phyloP scores from a whole-genome alignment of 2,113 vertebrate species.

The Mormoops blainvillei region DNA sequence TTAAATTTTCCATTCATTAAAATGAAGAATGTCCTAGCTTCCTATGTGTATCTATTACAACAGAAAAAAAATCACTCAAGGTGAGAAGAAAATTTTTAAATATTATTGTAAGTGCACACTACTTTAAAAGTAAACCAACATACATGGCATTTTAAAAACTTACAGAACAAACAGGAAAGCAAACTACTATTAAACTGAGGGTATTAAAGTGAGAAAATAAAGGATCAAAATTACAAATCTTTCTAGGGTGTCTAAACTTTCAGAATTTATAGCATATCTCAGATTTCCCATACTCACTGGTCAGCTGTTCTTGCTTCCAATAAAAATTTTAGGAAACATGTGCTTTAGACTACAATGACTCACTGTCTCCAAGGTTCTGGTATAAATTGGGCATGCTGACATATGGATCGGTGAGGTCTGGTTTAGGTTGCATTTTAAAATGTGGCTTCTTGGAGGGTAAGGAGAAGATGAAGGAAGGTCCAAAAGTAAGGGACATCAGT shows the following conservation, averaged over 20 bases:
- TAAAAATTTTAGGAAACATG: not conserved
- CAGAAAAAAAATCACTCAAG: not conserved
- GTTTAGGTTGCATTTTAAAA: not conserved
- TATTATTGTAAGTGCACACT: not conserved
- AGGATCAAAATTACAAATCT: not conserved
- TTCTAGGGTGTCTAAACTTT: not conserved
- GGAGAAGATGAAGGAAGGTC: not conserved
- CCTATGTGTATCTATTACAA: not conserved
- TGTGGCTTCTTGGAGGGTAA: not conserved
- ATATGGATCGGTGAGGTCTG: not conserved
- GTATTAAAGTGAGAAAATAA: not conserved
- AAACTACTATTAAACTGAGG: not conserved
- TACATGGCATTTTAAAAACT: not conserved
- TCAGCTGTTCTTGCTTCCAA: not conserved
- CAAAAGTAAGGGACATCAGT: not conserved
- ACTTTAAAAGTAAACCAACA: not conserved
- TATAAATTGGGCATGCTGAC: not conserved
- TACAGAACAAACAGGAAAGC: not conserved
- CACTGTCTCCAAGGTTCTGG: not conserved
- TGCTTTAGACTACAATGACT: not conserved
- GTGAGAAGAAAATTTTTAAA: not conserved
- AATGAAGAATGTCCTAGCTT: not conserved
- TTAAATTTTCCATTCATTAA: not conserved
- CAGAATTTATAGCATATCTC: not conserved
- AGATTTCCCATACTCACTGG: not conserved